Conservation (phyloP, 2,113 vertebrate genomes). For the Mirza zaza region DNA sequence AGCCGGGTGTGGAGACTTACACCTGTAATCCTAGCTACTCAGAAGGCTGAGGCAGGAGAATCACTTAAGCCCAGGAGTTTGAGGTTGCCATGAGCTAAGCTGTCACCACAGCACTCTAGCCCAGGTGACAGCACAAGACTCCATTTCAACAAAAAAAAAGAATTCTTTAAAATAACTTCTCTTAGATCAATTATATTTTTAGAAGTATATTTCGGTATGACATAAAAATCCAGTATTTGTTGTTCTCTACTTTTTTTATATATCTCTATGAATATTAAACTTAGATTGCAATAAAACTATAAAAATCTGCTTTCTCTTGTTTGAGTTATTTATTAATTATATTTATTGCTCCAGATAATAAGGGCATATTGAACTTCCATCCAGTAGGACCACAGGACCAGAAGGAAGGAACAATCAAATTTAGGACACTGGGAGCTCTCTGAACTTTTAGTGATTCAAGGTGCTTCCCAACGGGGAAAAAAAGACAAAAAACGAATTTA, state of each 20-base stretch:
- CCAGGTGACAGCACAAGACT: no score
- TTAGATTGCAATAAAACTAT: not conserved
- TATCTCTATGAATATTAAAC: not conserved
- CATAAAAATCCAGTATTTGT: not conserved
- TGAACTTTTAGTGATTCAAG: no score
- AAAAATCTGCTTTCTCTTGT: not conserved
- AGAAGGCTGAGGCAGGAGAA: no score
- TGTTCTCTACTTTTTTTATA: not conserved
- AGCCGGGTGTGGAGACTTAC: no score
- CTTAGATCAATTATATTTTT: not conserved
- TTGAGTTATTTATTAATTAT: conserved; percentile 19
- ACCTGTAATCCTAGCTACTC: no score
- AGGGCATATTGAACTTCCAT: not conserved
- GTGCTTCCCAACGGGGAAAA: no score
- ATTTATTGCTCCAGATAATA: not conserved
- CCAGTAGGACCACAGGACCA: not conserved
- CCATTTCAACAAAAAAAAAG: not conserved
- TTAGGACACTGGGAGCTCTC: not conserved
- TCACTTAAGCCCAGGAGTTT: no score
- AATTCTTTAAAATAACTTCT: not conserved
- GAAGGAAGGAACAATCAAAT: not conserved
- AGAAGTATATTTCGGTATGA: not conserved
- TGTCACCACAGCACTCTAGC: no score
- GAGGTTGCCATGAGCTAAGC: no score
- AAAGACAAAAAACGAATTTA: no score